Percentiles rank a stretch among this genome's conserved stretches.
Evolutionary conservation across 53 echinoderm and acorn worm genomes (phyloP).

Genomic region (Mesocentrotus franciscanus): DNA sequence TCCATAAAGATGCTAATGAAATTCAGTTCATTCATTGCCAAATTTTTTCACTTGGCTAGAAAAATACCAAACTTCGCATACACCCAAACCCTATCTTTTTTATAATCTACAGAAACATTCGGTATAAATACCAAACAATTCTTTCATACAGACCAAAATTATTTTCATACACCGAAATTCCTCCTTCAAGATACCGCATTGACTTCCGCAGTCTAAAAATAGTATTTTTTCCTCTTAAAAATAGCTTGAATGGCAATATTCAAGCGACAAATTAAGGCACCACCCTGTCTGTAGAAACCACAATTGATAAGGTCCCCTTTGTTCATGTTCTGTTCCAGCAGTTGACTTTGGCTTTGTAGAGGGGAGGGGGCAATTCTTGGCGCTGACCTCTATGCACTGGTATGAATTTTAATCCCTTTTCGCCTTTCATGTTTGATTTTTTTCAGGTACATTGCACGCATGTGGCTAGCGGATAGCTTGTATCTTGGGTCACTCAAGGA

Average conservation of each 20-base stretch:
- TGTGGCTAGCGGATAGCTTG: background rate
- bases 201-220: background rate
- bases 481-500: conserved; percentile 26
- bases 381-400: conserved; percentile 18
- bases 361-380: conserved; percentile 23
- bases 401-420: conserved; percentile 50
- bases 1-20: background rate
- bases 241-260: conserved; percentile 42
- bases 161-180: background rate
- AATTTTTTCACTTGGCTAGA: background rate
- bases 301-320: conserved; percentile 47
- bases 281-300: conserved; percentile 52
- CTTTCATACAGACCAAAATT: background rate
- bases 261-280: conserved; percentile 54
- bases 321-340: background rate
- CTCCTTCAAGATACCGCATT: conserved; percentile 32
- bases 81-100: background rate
- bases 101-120: background rate
- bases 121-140: background rate
- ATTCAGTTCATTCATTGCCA: background rate
- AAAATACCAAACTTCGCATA: background rate
- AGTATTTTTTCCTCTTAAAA: conserved; percentile 24
- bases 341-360: conserved; percentile 33
- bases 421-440: conserved; percentile 47
- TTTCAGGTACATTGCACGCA: background rate